These are phyloP conservation scores for Pegoplata infirma DNA, from an alignment of 2,888 invertebrate species.

Conservation along the genomic window DNA sequence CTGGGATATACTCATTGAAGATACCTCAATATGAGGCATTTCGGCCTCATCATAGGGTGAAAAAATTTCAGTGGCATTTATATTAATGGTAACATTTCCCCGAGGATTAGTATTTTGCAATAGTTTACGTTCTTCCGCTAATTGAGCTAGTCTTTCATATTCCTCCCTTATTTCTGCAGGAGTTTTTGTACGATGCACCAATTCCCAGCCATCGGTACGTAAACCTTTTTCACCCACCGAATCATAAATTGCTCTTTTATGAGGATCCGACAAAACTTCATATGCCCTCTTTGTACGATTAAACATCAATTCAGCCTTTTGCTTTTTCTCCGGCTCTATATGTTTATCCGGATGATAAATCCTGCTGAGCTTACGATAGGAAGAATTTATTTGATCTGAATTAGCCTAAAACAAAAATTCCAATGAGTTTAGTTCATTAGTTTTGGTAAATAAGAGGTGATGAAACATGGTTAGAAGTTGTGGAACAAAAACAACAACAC, in stretches of 20 bases:
- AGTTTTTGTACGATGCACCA: constrained; percentile 93
- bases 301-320: constrained; percentile 94
- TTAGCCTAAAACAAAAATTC: constrained; percentile 84
- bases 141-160: constrained; percentile 92
- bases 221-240: constrained; percentile 91
- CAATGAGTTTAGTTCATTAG: neutral
- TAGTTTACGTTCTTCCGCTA: constrained; percentile 91
- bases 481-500: constrained; percentile 4
- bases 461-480: constrained; percentile 15
- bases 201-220: constrained; percentile 96
- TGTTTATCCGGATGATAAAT: constrained; percentile 99
- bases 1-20: constrained; percentile 94
- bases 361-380: constrained; percentile 93
- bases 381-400: constrained; percentile 93
- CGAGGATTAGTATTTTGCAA: constrained; percentile 95
- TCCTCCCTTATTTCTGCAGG: constrained; percentile 98
- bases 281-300: constrained; percentile 95
- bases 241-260: constrained; percentile 97
- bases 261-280: constrained; percentile 95
- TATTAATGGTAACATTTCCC: constrained; percentile 90
- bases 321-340: constrained; percentile 87
- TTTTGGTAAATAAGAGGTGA: constrained; percentile 11
- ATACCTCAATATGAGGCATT: constrained; percentile 89
- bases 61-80: constrained; percentile 96
- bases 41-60: constrained; percentile 88